Evolutionary conservation across 2,888 invertebrate species (phyloP).

Genomic region (Crepidodera aurea): DNA sequence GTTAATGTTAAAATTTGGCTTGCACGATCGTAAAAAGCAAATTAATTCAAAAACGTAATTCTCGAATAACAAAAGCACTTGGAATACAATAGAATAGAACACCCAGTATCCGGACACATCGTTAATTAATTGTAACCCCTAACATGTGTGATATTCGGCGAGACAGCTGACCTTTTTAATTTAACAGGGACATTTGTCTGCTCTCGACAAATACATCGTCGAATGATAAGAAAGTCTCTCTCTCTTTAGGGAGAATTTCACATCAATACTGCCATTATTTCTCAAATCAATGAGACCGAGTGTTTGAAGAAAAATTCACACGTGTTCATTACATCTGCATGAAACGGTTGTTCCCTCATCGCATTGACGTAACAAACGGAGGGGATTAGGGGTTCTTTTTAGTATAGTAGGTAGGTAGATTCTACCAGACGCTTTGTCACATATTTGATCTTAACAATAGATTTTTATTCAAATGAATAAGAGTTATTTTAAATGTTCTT

Average conservation of each 20-base stretch:
- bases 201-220: constrained; percentile 27
- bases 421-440: too few species aligned
- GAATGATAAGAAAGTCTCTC: constrained; percentile 37
- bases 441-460: too few species aligned
- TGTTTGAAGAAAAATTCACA: constrained; percentile 36
- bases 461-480: too few species aligned
- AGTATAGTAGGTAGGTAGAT: too few species aligned
- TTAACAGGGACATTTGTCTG: constrained; percentile 30
- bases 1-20: too few species aligned
- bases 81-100: too few species aligned
- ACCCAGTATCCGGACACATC: constrained; percentile 1
- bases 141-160: constrained; percentile 42
- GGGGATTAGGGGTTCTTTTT: too few species aligned
- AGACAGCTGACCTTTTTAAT: constrained; percentile 47
- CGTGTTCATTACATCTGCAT: constrained; percentile 36
- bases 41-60: too few species aligned
- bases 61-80: too few species aligned
- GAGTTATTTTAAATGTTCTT: too few species aligned
- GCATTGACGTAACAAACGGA: not conserved
- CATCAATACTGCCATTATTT: constrained; percentile 39
- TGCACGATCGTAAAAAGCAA: too few species aligned
- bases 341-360: constrained; percentile 18
- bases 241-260: constrained; percentile 36
- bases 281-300: constrained; percentile 39
- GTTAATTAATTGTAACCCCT: constrained; percentile 51